These are phyloP conservation scores for Trissoscelio sp. DNA, from an alignment of 2,888 invertebrate genomes.

Conservation along the genomic window DNA sequence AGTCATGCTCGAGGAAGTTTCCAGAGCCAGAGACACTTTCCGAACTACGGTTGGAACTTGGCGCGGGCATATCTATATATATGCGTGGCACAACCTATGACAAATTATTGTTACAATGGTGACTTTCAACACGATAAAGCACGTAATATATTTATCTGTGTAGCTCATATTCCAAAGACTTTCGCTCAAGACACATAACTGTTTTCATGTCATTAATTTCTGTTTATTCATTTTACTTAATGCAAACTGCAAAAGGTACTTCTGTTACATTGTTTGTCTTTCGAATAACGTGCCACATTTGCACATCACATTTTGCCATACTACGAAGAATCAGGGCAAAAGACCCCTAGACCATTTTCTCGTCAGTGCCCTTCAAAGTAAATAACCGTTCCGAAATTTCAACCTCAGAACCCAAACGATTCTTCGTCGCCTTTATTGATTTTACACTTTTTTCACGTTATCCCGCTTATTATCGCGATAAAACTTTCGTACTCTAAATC, in stretches of 20 bases:
- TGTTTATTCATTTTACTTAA: slow-evolving; percentile 42
- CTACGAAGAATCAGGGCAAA: slow-evolving; percentile 2
- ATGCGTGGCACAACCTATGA: slow-evolving; percentile 55
- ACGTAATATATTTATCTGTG: slow-evolving; percentile 61
- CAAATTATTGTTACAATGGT: slow-evolving; percentile 67
- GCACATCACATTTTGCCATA: slow-evolving; percentile 28
- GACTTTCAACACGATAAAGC: slow-evolving; percentile 68
- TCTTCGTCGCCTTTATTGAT: slow-evolving; percentile 21
- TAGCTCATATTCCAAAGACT: slow-evolving; percentile 55
- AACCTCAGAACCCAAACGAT: not conserved
- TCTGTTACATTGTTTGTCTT: slow-evolving; percentile 48
- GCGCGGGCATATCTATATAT: slow-evolving; percentile 43
- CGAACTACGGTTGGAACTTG: slow-evolving; percentile 68
- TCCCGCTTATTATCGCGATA: not conserved
- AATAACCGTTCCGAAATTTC: slow-evolving; percentile 25
- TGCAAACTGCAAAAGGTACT: slow-evolving; percentile 26
- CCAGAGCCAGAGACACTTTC: slow-evolving; percentile 68
- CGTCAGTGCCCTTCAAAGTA: slow-evolving; percentile 28
- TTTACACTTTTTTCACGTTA: slow-evolving; percentile 21
- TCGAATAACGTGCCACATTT: slow-evolving; percentile 15
- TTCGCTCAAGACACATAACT: slow-evolving; percentile 48
- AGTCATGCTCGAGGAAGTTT: slow-evolving; percentile 77
- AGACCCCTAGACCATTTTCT: slow-evolving; percentile 11
- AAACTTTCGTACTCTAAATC: slow-evolving; percentile 38
- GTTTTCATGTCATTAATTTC: slow-evolving; percentile 59